Evolutionary conservation across 30 jellyfish, hydroid and myxozoan species (phyloP), one percentile per base, ranked within the genome.

Genomic region (Catostylus mosaicus): DNA sequence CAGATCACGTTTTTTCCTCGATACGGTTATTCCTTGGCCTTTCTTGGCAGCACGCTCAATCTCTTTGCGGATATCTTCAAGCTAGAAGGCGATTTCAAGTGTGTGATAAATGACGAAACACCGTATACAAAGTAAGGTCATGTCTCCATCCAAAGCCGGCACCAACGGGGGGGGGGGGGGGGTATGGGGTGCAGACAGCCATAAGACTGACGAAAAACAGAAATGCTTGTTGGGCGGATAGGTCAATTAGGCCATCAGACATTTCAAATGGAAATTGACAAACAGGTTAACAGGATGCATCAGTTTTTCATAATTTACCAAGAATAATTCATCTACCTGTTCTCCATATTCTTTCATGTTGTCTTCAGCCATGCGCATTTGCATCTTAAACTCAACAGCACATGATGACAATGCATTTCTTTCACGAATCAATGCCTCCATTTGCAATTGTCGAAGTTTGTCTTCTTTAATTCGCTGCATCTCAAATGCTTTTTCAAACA

Each of bases 361-460:
- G 5, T 56, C 93, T 23, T 57, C 60, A 6, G 86, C 36, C 80
- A 70, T 83, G n/a, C 62, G 63, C 24, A 40, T 50, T 60, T 59
- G 75, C 22, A 83, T 19, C 52, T 70, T 83, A 45, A 83, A 70
- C 43, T 71, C 93, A 70, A 83, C 93, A 30, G 73, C 86, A 12
- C 87, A 86, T 7, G 75, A 48, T 2, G 93, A 78, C 67, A 83
- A 29, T 1, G 73, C 87, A 38, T 30, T 71, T 37, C 87, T 48
- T 32, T 83, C 82, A 1, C 93, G 80, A 12, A 74, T 70, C 59
- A 83, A 65, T 9, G 93, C 93, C 74, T 83, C 93, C 43, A 83
- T 51, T 27, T 68, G 37, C 67, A 83, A 75, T 23, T 83, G 81
- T 9, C 81, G 51, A 14, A 83, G 86, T 50, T 51, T 83, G 66